Evolutionary conservation across 2,113 vertebrate species (phyloP).

Genomic region (Tinamus guttatus): DNA sequence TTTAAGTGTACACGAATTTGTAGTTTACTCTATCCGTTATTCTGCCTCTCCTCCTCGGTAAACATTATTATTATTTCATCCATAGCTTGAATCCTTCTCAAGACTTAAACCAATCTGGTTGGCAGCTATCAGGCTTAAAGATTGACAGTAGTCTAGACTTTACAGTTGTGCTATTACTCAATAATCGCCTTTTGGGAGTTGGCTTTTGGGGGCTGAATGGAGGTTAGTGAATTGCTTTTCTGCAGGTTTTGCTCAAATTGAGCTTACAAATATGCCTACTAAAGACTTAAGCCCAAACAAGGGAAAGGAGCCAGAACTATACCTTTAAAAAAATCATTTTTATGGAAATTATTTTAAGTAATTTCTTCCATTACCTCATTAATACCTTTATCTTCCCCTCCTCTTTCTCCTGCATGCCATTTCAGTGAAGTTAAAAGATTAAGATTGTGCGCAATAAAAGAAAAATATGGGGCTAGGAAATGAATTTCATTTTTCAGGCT

Average conservation of each 20-base stretch:
- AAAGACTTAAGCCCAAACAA: background rate
- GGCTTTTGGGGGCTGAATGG: background rate
- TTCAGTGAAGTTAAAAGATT: conserved; percentile 14
- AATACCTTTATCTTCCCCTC: background rate
- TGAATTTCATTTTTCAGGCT: background rate
- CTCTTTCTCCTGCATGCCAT: background rate
- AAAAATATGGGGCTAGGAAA: conserved; percentile 14
- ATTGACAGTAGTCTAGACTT: background rate
- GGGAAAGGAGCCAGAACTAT: background rate
- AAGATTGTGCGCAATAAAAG: background rate
- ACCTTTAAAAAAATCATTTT: background rate
- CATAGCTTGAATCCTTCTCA: background rate
- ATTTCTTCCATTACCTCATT: conserved; percentile 13
- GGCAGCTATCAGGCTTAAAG: background rate
- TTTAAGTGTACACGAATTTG: fast-evolving
- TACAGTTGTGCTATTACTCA: background rate
- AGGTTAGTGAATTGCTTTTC: background rate
- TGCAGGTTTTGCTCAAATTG: fast-evolving
- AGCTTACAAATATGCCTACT: background rate
- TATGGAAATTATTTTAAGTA: background rate
- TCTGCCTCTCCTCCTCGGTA: background rate
- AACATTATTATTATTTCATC: background rate
- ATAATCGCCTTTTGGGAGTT: fast-evolving
- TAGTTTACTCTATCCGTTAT: background rate
- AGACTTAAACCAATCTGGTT: background rate